Conservation (phyloP, 2,797 vertebrate genomes). For the Phyllotis vaccarum region DNA sequence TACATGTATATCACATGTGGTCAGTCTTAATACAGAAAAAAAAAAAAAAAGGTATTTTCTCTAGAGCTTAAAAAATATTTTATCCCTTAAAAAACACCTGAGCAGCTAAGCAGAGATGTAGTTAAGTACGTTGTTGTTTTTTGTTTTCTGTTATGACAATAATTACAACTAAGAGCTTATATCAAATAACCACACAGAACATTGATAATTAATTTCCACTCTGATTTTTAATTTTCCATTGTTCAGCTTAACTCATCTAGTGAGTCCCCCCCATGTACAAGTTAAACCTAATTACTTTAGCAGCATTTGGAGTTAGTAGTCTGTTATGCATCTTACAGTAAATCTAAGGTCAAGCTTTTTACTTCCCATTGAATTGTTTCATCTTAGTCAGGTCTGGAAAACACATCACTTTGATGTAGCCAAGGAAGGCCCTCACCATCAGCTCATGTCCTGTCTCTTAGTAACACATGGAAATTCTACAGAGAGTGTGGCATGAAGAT, state of each 20-base stretch:
- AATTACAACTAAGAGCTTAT: neutral
- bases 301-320: neutral
- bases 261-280: neutral
- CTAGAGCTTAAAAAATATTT: conserved; percentile 4
- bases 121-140: neutral
- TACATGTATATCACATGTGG: neutral
- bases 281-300: conserved; percentile 46
- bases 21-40: conserved; percentile 28
- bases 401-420: conserved; percentile 4
- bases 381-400: conserved; percentile 47
- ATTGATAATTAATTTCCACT: conserved; percentile 26
- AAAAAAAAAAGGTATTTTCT: too few relatives aligned
- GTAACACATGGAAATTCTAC: neutral
- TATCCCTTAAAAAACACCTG: conserved; percentile 24
- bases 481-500: neutral
- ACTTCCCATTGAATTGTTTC: conserved; percentile 18
- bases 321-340: neutral
- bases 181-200: neutral
- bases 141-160: neutral
- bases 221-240: conserved; percentile 42
- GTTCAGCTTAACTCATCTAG: conserved; percentile 22
- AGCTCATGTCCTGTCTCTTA: neutral
- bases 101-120: neutral
- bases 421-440: neutral
- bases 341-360: conserved; percentile 14